Evolutionary conservation across 2,113 vertebrate species (phyloP), one percentile per base, ranked within the genome.

Genomic region (Chionodraco myersi): DNA sequence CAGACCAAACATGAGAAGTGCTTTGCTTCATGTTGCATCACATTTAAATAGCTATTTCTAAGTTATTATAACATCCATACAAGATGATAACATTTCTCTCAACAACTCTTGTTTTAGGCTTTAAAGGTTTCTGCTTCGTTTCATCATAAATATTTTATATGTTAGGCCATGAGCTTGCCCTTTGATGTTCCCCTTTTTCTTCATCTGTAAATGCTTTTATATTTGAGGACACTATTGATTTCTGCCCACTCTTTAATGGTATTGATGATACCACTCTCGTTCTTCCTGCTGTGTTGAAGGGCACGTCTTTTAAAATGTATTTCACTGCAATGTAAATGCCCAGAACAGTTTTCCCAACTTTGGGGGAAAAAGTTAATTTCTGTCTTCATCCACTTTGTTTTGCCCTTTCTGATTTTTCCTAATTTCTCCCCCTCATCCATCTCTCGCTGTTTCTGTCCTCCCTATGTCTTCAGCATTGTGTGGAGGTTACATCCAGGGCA

Each of bases 401-500:
- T 67, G 57, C 41, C 72, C 57, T 47, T 51, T 75, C 64, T 70
- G 44, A 85, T 61, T 69, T 73, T 41, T 10, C 63, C 36, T 41
- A 13, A 13, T 82, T 49, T 82, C 61, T 75, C 64, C 70, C 56
- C 54, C 16, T 67, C 68, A 45, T 67, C 60, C n/a, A 2, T 75
- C 65, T 64, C n/a, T 59, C 5, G 2, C 56, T 6, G 18, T 61
- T 51, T 69, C 47, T 15, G 0, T 47, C 13, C 26, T 3, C 52
- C 53, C 82, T 41, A 15, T 48, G 26, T 62, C 67, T 12, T 0
- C 89, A 99, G 97, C 98, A 6, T 93, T 99, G 1, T 99, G 98
- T n/a, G 98, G 98, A 41, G 98, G 98, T 53, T 99, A 97, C 85
- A 96, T 99, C 77, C 97, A 96, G 84, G 97, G 96, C 57, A 97